These are phyloP conservation scores for Cremastobaeus sp. DNA, from an alignment of 2,888 invertebrate genomes.

Conservation along the genomic window DNA sequence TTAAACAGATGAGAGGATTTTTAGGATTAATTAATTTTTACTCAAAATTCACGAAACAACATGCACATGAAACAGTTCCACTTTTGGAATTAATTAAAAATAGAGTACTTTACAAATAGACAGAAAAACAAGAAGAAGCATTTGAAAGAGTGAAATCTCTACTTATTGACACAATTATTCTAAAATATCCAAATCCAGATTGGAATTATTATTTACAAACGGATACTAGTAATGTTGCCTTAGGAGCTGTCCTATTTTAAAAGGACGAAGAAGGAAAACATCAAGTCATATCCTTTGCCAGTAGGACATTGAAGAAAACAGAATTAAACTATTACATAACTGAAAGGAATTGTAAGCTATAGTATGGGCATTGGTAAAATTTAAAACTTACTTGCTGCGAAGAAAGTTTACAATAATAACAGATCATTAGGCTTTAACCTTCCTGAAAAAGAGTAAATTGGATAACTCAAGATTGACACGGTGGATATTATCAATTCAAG, in stretches of 20 bases:
- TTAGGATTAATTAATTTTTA: slow-evolving; percentile 33
- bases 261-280: neutral
- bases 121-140: slow-evolving; percentile 2
- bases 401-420: too few relatives aligned
- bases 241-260: slow-evolving; percentile 34
- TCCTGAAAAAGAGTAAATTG: neutral
- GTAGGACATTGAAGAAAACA: slow-evolving; percentile 52
- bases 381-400: slow-evolving; percentile 47
- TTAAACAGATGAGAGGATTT: slow-evolving; percentile 37
- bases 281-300: slow-evolving; percentile 61
- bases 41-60: slow-evolving; percentile 21
- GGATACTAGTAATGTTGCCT: slow-evolving; percentile 51
- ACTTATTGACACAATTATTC: slow-evolving; percentile 20
- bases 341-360: slow-evolving; percentile 31
- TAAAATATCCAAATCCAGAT: slow-evolving; percentile 10
- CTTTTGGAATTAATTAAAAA: slow-evolving; percentile 11
- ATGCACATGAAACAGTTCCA: neutral
- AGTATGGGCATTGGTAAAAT: slow-evolving; percentile 41
- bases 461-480: neutral
- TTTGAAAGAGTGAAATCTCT: slow-evolving; percentile 39
- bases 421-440: neutral
- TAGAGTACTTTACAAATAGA: slow-evolving; percentile 36
- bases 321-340: too few relatives aligned
- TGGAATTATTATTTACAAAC: slow-evolving; percentile 43
- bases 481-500: slow-evolving; percentile 39